Conservation (phyloP, 2,888 invertebrate genomes). For the Nebria salina region DNA sequence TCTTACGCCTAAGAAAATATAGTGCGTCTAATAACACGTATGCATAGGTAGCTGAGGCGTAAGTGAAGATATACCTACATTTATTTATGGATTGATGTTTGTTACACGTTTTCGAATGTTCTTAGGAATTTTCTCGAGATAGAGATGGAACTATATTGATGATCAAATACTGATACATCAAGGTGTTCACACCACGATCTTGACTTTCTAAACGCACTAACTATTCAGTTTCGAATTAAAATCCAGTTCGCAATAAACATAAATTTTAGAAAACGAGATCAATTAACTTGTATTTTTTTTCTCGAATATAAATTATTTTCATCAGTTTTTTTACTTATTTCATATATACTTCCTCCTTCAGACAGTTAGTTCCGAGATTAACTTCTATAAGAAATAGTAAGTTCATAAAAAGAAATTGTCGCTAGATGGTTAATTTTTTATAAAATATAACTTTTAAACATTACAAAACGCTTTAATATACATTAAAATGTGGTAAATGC, state of each 20-base stretch:
- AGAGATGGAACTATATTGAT: conserved; percentile 1
- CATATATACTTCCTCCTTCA: not conserved
- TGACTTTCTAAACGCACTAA: not conserved
- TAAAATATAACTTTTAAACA: no score
- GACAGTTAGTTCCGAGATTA: not conserved
- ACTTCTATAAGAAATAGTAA: no score
- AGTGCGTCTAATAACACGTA: not conserved
- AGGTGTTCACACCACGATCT: not conserved
- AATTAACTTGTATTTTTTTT: not conserved
- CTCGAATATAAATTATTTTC: not conserved
- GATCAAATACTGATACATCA: conserved; percentile 1
- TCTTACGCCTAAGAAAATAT: not conserved
- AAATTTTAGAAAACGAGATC: conserved; percentile 1
- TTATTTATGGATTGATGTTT: not conserved
- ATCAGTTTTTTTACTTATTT: not conserved
- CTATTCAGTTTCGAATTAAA: conserved; percentile 1
- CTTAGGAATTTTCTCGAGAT: not conserved
- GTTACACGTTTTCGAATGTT: not conserved
- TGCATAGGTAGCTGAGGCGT: not conserved
- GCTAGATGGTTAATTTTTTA: no score
- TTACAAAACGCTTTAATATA: no score
- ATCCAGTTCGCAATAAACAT: conserved; percentile 1
- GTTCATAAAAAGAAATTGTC: no score
- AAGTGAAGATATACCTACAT: not conserved
- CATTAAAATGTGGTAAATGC: no score